phyloP scores from a whole-genome alignment of 2,888 invertebrate species.

The Mimumesa dahlbomi region DNA sequence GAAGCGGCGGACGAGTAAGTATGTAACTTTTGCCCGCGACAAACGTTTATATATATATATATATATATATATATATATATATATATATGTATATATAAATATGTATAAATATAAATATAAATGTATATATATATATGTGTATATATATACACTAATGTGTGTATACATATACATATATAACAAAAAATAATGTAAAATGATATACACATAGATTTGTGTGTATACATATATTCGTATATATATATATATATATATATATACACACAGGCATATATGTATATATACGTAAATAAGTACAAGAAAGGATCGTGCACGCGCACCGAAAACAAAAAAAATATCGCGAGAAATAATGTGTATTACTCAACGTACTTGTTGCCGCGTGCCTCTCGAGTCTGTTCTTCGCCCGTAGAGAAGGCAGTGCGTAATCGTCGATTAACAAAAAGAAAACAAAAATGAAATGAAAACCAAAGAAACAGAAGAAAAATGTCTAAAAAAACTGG shows the following conservation, averaged over 20 bases:
- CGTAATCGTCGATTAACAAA: conserved; percentile 52
- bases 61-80: too few species aligned
- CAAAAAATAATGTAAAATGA: neutral
- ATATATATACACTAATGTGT: too few species aligned
- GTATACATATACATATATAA: too few species aligned
- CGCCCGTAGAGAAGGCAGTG: conserved; percentile 51
- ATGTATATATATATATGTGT: too few species aligned
- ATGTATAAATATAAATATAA: too few species aligned
- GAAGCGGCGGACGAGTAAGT: neutral
- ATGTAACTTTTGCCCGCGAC: conserved; percentile 9
- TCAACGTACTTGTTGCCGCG: conserved; percentile 56
- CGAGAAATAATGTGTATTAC: too few species aligned
- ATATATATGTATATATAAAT: too few species aligned
- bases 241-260: neutral
- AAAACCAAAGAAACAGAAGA: neutral
- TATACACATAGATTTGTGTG: neutral
- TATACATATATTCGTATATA: neutral
- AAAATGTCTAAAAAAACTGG: conserved; percentile 6
- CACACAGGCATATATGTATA: neutral
- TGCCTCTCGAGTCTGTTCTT: conserved; percentile 65
- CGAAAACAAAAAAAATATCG: too few species aligned
- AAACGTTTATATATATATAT: too few species aligned
- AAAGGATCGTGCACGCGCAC: conserved; percentile 17
- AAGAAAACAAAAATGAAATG: conserved; percentile 9
- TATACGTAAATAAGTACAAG: neutral